Base-by-base conservation (phyloP, 2,888 invertebrate species). In the Barypeithes pellucidus region DNA sequence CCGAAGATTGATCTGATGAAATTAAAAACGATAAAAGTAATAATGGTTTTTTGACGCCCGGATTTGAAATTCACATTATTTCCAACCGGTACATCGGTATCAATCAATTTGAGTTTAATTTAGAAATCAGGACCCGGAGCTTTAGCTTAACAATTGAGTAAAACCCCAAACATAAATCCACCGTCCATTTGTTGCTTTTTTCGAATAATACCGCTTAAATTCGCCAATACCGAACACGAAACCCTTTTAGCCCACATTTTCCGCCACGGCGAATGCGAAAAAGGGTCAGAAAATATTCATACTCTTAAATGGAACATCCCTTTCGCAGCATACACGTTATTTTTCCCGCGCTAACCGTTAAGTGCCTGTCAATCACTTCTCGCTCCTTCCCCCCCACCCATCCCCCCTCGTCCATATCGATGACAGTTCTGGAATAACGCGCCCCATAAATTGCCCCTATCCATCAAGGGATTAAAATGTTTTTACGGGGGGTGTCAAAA, bases 391-490 rank as follows among this genome's bases (percentile, higher is more conserved):
- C 39, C 41, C 39, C 62, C 52, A 59, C 47, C 29, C 29, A 5
- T 9, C 63, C 33, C 29, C 63, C 33, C 41, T 18, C 33, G 65
- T 67, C 62, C 22, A 57, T 75, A 75, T 75, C 75, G 75, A 75
- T 75, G 75, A 75, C 75, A 75, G 75, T 75, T 72, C 47, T 60
- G 63, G 67, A 75, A 66, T 71, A 63, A 45, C 67, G 68, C 33
- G 43, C 39, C 60, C 54, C 65, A 65, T 65, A 75, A 75, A 75
- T 75, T 73, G 75, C 67, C 61, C 54, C 72, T 33, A 75, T 75
- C 73, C 75, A 75, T 75, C 75, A 75, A 72, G 59, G 75, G 75
- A 75, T 75, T 75, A 75, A 73, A 75, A 73, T 65, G 63, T 57
- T 71, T 68, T 68, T 67, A 59, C 47, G 50, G 65, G 63, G 62